Conservation (phyloP, 1,140 invertebrate species). For the Mizuhopecten yessoensis region DNA sequence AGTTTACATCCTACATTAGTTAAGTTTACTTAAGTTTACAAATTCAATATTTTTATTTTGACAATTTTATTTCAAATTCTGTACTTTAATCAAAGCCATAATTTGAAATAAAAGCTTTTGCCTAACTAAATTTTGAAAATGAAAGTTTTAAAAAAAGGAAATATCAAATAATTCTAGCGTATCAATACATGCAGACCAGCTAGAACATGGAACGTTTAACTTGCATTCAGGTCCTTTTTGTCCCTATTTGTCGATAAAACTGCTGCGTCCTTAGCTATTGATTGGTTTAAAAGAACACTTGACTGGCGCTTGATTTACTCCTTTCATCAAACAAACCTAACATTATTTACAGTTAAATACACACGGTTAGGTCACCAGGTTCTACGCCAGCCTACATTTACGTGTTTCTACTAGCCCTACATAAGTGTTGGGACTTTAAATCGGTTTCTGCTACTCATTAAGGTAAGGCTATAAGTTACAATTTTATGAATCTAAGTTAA, state of each 20-base stretch:
- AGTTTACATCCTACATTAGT: no score
- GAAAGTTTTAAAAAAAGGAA: not conserved
- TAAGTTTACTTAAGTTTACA: no score
- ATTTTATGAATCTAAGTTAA: not conserved
- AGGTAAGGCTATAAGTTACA: not conserved
- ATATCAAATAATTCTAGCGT: not conserved
- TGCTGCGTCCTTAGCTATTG: not conserved
- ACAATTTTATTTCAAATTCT: no score
- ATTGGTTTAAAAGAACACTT: slow-evolving; percentile 26
- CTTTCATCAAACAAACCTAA: slow-evolving; percentile 27
- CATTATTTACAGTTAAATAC: not conserved
- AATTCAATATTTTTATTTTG: no score
- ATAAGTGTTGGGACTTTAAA: no score
- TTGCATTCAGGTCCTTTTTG: not conserved
- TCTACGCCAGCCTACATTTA: not conserved
- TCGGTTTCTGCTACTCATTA: not conserved
- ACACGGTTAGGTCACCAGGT: not conserved
- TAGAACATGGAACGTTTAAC: not conserved
- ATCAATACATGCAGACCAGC: not conserved
- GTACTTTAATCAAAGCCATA: no score
- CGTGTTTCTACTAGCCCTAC: no score
- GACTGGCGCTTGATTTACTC: not conserved
- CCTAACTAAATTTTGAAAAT: not conserved
- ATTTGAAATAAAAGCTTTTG: no score
- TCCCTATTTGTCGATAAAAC: not conserved